Evolutionary conservation across 1,140 invertebrate genomes (phyloP).

Genomic region (Andrena cerasifolii): DNA sequence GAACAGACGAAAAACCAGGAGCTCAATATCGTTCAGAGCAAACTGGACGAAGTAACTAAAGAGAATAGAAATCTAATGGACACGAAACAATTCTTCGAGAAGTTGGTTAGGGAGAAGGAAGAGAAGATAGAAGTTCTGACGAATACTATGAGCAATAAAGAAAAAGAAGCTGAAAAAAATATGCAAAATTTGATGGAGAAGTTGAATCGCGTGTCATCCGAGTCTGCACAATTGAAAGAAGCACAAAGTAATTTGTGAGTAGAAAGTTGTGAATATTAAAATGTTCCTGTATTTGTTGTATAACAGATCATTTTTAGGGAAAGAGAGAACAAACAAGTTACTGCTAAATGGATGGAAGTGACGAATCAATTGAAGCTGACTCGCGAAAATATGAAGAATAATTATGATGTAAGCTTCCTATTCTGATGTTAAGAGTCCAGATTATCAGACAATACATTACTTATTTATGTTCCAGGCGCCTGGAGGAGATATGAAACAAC

Average conservation of each 20-base stretch:
- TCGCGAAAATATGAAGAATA: slow-evolving; percentile 77
- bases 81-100: slow-evolving; percentile 63
- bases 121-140: slow-evolving; percentile 62
- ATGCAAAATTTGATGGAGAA: slow-evolving; percentile 71
- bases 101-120: slow-evolving; percentile 66
- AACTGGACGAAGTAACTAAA: slow-evolving; percentile 56
- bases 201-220: slow-evolving; percentile 68
- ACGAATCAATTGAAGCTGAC: slow-evolving; percentile 71
- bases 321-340: slow-evolving; percentile 75
- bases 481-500: slow-evolving; percentile 58
- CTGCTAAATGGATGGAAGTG: slow-evolving; percentile 69
- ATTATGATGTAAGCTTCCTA: slow-evolving; percentile 67
- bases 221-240: slow-evolving; percentile 68
- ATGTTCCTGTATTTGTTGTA: no score
- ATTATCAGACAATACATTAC: background rate
- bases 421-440: background rate
- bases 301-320: slow-evolving; percentile 70
- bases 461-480: slow-evolving; percentile 36
- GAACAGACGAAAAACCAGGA: slow-evolving; percentile 60
- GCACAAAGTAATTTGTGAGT: slow-evolving; percentile 71
- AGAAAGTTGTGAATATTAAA: no score
- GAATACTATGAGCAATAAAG: slow-evolving; percentile 66
- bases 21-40: slow-evolving; percentile 52
- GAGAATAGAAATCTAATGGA: slow-evolving; percentile 62
- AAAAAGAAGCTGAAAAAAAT: slow-evolving; percentile 69